A percentile compares a stretch with the other conserved stretches of the same genome.
Conservation (phyloP, 2,113 vertebrate species). For the Orientallactaga bullata region DNA sequence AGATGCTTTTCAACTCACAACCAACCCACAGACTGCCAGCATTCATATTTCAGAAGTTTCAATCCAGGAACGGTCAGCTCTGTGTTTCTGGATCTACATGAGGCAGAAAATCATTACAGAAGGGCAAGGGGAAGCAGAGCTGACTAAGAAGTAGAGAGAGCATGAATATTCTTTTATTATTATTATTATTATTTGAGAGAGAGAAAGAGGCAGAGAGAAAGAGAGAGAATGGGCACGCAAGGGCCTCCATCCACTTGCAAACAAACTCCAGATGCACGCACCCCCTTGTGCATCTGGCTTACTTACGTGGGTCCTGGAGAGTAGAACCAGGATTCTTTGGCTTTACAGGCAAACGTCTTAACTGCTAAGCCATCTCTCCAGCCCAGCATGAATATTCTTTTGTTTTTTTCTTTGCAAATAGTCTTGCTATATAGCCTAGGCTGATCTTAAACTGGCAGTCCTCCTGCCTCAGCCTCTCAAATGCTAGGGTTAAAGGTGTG, state of each 20-base stretch:
- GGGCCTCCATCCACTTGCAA: no score
- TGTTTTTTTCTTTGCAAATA: background rate
- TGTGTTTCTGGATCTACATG: background rate
- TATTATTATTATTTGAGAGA: no score
- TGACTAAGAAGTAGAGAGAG: background rate
- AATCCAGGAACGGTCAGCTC: background rate
- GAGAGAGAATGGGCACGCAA: no score
- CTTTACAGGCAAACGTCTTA: no score
- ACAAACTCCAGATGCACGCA: no score
- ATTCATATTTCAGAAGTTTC: background rate
- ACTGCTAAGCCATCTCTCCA: no score
- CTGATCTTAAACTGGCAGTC: background rate
- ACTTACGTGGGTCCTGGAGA: no score
- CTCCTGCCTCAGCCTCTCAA: background rate
- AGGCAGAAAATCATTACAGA: background rate
- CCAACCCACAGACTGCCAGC: background rate
- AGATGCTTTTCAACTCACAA: background rate
- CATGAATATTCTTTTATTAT: no score
- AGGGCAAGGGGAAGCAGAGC: background rate
- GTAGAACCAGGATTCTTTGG: no score
- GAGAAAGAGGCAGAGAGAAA: no score
- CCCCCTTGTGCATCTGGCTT: no score
- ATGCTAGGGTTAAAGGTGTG: background rate
- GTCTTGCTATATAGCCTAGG: background rate
- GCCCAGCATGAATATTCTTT: background rate